Evolutionary conservation across 2,113 vertebrate genomes (phyloP).

Genomic region (Gyps fulvus): DNA sequence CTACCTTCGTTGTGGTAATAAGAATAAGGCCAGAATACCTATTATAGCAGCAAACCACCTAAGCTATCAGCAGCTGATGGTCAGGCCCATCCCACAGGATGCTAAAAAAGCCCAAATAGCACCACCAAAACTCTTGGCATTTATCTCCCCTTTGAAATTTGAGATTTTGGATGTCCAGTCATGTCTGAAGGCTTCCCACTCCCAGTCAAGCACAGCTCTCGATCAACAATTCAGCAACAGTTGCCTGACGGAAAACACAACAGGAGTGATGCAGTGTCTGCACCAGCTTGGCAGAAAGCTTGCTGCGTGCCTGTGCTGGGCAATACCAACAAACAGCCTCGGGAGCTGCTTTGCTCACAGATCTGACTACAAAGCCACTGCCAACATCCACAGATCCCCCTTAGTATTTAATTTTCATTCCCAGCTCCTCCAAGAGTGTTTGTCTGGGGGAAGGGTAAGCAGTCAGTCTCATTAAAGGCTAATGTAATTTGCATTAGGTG

Average conservation of each 20-base stretch:
- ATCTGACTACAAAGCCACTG: neutral
- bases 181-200: neutral
- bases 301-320: neutral
- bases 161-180: neutral
- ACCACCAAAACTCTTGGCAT: neutral
- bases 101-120: neutral
- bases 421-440: neutral
- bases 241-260: neutral
- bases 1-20: neutral
- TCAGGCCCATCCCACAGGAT: neutral
- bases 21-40: neutral
- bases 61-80: neutral
- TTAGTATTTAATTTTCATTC: neutral
- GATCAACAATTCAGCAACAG: neutral
- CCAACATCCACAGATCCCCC: neutral
- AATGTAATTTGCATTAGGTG: neutral
- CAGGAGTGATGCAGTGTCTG: rapidly evolving
- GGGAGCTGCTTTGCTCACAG: neutral
- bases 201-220: neutral
- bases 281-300: neutral
- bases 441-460: neutral
- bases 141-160: neutral
- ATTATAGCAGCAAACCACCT: neutral
- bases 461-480: neutral
- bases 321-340: neutral